These are phyloP conservation scores for Ambastaia sidthimunki DNA, from an alignment of 2,797 vertebrate genomes.

Conservation along the genomic window DNA sequence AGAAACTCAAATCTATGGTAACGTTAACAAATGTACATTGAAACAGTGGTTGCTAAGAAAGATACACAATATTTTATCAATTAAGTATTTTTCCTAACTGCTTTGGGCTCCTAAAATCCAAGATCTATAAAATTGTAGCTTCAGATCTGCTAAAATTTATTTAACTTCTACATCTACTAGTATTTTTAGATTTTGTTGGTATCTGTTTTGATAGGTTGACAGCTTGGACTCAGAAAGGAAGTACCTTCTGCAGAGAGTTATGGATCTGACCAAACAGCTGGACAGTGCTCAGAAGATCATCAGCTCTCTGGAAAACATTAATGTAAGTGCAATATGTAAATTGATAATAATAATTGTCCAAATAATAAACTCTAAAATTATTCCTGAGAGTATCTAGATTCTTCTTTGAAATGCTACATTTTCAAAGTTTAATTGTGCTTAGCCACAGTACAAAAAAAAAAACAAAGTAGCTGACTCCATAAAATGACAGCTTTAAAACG, in stretches of 20 bases:
- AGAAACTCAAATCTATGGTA: constrained; percentile 76
- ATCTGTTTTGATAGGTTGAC: constrained; percentile 65
- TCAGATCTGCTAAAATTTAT: no score
- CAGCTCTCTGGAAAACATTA: constrained; percentile 75
- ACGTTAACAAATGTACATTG: constrained; percentile 52
- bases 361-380: neutral
- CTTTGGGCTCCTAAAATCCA: no score
- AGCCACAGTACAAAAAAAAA: no score
- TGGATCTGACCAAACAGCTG: constrained; percentile 73
- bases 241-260: constrained; percentile 69
- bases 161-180: no score
- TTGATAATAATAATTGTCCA: neutral
- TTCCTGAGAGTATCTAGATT: no score
- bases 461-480: no score
- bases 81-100: no score
- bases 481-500: neutral
- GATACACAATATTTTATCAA: no score
- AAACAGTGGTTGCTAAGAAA: no score
- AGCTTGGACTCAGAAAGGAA: constrained; percentile 74
- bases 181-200: neutral
- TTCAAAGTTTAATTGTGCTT: no score
- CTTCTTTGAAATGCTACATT: no score
- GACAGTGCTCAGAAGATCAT: constrained; percentile 75
- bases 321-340: constrained; percentile 69
- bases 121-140: no score